Conservation (phyloP, 2,888 invertebrate genomes). For the Lydus trimaculatus region DNA sequence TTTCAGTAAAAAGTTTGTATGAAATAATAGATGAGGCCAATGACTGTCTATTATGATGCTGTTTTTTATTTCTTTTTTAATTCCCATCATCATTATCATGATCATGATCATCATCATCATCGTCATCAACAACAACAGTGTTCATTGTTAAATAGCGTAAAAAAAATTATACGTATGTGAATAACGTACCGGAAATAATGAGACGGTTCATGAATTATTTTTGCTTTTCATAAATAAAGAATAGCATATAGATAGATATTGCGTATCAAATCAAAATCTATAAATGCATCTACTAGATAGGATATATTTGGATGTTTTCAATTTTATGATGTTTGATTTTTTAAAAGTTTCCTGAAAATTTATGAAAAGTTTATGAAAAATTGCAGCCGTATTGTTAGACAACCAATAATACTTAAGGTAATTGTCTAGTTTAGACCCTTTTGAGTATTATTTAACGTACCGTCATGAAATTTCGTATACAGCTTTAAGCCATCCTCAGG, state of each 20-base stretch:
- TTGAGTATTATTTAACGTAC: no score
- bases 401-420: background rate
- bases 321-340: no score
- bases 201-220: slow-evolving; percentile 3
- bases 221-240: background rate
- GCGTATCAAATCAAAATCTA: background rate
- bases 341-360: no score
- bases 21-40: background rate
- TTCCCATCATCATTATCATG: background rate
- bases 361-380: no score
- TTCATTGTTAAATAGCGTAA: slow-evolving; percentile 30
- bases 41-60: background rate
- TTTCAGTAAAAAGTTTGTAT: background rate
- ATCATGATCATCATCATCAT: background rate
- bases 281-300: no score
- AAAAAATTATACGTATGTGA: slow-evolving; percentile 19
- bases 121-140: background rate
- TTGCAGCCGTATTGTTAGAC: background rate
- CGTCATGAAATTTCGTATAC: no score
- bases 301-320: no score
- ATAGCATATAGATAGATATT: background rate
- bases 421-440: no score
- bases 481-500: no score
- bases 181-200: slow-evolving; percentile 2
- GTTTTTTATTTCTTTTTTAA: background rate